Evolutionary conservation across 2,113 vertebrate genomes (phyloP).

Genomic region (Telmatochromis brichardi): DNA sequence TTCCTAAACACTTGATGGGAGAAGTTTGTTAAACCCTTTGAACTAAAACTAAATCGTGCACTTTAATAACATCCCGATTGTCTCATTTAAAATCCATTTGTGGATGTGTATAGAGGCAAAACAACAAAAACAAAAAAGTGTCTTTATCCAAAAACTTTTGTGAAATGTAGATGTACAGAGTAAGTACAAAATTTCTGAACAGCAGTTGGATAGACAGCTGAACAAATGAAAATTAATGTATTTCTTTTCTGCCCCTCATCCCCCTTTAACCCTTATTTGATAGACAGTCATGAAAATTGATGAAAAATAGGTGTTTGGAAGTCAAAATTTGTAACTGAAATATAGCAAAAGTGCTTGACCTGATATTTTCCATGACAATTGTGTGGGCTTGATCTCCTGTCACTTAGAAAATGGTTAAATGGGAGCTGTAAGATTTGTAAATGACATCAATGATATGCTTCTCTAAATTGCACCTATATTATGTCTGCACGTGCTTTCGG

Average conservation of each 20-base stretch:
- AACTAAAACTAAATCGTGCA: neutral
- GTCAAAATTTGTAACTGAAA: neutral
- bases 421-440: slow-evolving; percentile 3
- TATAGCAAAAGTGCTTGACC: neutral
- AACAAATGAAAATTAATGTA: neutral
- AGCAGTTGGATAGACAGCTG: neutral
- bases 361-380: neutral
- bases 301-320: neutral
- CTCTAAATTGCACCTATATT: slow-evolving; percentile 30
- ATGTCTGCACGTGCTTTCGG: neutral
- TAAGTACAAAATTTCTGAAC: neutral
- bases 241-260: neutral
- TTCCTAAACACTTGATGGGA: neutral
- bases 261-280: neutral
- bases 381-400: neutral
- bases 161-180: neutral
- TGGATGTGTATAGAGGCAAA: neutral
- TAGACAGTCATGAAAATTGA: neutral
- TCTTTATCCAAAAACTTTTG: neutral
- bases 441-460: neutral
- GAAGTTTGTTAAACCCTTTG: neutral
- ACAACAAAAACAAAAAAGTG: neutral
- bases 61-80: neutral
- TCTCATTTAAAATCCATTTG: neutral
- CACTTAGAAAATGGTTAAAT: neutral